Evolutionary conservation across 2,797 vertebrate genomes (phyloP).

Genomic region (Phoeniculus purpureus): DNA sequence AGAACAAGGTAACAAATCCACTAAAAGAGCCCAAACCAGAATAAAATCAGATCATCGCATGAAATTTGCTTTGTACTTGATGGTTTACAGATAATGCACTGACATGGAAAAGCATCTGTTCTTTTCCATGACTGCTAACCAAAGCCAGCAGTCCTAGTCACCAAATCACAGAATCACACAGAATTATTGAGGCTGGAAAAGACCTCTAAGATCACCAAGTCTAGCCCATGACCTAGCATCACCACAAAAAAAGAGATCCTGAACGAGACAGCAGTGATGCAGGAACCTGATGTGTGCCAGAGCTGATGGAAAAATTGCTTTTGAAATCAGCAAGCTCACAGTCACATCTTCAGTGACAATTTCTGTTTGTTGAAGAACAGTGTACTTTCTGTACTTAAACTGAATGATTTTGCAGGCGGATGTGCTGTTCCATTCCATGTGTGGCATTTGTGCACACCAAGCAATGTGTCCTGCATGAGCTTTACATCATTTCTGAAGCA

Average conservation of each 20-base stretch:
- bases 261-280: neutral
- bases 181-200: too few relatives aligned
- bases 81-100: neutral
- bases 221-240: too few relatives aligned
- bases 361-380: neutral
- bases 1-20: neutral
- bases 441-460: neutral
- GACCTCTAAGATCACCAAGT: too few relatives aligned
- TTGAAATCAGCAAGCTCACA: neutral
- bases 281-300: rapidly evolving
- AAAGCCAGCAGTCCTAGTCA: neutral
- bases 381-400: neutral
- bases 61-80: neutral
- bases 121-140: neutral
- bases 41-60: neutral
- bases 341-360: neutral
- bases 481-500: neutral
- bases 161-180: neutral
- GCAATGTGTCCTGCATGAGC: neutral
- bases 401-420: constrained; percentile 30
- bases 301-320: neutral
- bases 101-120: neutral
- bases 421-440: neutral
- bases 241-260: neutral
- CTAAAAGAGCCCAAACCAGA: neutral